Base-by-base conservation (phyloP, 2,888 invertebrate species). In the Panzeria rudis region DNA sequence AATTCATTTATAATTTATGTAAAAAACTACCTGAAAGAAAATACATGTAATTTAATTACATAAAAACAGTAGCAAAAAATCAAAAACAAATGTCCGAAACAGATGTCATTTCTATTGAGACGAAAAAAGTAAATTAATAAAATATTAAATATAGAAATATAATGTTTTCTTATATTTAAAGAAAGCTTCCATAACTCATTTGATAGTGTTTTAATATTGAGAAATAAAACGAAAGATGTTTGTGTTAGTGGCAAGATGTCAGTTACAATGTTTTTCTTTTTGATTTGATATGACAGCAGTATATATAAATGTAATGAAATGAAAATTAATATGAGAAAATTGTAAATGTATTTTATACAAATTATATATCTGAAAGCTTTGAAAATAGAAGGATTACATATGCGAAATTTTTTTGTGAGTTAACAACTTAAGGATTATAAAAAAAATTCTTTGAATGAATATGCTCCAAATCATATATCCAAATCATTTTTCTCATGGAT, bases 1-100 rank as follows among this genome's bases (percentile, higher is more conserved):
- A 69, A 77, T 73, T 77, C 50, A 68, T 81, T 81, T 68, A 72
- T 73, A 77, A 77, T 77, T 84, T 77, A 81, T 84, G 61, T 44
- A 77, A 17, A 66, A 73, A 41, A 32, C 17, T 52, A 64, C 15
- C n/a, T 84, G 11, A 50, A 77, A 81, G 72, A 29, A 38, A 35
- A 61, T 79, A 50, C 44, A 64, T 38, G n/a, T 76, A 79, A 76
- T 76, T 77, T 64, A 86, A 83, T 79, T 83, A 72, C 32, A 61
- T 54, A 25, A 64, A 75, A 68, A 52, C 20, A 20, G 35, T 0
- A 72, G 17, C 7, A 47, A 17, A 13, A 35, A 69, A 13, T 44
- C 47, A 4, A 15, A 69, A 50, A 41, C 32, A 54, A 68, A 73
- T 76, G 79, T 84, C 75, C 72, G 17, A 47, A 77, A 80, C 84